A percentile compares a stretch with the other conserved stretches of the same genome.
Evolutionary conservation across 2,113 vertebrate genomes (phyloP).

Genomic region (Microcebus tavaratra): DNA sequence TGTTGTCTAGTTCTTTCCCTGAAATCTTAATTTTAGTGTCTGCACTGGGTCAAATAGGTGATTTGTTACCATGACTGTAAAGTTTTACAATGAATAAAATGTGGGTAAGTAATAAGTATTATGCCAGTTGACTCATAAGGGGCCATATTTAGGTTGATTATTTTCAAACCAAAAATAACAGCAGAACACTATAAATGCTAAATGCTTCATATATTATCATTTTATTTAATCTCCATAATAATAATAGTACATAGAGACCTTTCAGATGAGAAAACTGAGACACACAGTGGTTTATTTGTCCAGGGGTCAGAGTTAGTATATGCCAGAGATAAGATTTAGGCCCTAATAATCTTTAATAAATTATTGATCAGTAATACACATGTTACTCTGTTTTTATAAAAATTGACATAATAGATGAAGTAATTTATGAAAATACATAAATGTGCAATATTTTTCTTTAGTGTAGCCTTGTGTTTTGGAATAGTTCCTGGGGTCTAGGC

Average conservation of each 20-base stretch:
- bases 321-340: not conserved
- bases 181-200: not conserved
- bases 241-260: not conserved
- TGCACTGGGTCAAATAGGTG: not conserved
- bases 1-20: not conserved
- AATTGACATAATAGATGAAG: slow-evolving; percentile 5
- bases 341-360: slow-evolving; percentile 4
- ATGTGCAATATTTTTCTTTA: not conserved
- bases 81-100: not conserved
- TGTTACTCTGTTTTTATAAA: not conserved
- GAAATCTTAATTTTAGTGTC: not conserved
- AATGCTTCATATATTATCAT: not conserved
- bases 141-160: not conserved
- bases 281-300: slow-evolving; percentile 7
- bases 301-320: not conserved
- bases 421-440: not conserved
- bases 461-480: not conserved
- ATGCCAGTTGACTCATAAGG: not conserved
- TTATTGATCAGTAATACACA: not conserved
- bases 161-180: not conserved
- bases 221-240: not conserved
- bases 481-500: slow-evolving; percentile 59
- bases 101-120: not conserved
- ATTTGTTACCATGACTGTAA: not conserved
- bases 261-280: not conserved